These are phyloP conservation scores for Pseudopleuronectes americanus DNA, from an alignment of 2,797 vertebrate genomes.

Conservation along the genomic window DNA sequence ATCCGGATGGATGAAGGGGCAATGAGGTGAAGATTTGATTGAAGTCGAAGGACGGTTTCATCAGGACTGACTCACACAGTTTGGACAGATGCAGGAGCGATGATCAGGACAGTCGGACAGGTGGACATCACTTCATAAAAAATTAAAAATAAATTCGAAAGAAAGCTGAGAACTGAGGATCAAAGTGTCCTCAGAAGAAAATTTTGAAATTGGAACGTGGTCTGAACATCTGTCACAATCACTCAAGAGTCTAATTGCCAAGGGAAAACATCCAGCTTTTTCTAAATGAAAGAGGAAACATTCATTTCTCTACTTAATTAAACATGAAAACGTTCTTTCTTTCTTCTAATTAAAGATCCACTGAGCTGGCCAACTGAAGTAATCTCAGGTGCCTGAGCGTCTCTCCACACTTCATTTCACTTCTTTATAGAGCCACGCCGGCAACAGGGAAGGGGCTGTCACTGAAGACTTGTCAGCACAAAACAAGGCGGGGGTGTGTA, in stretches of 20 bases:
- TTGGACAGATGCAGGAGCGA: constrained; percentile 1
- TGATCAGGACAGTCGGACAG: not conserved
- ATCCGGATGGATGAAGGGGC: not conserved
- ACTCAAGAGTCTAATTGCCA: constrained; percentile 27
- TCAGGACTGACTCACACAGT: not conserved
- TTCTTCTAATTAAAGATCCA: constrained; percentile 67
- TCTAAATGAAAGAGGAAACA: constrained; percentile 49
- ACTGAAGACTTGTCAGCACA: constrained; percentile 45
- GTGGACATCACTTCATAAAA: not conserved
- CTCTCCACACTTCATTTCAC: constrained; percentile 59
- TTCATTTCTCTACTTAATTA: constrained; percentile 60
- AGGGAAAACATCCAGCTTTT: constrained; percentile 38
- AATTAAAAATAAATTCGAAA: no score
- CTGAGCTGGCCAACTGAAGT: constrained; percentile 43
- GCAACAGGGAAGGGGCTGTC: constrained; percentile 40
- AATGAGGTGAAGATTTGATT: constrained; percentile 2
- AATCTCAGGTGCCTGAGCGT: constrained; percentile 57
- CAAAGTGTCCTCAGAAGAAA: constrained; percentile 7
- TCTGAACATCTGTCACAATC: constrained; percentile 43
- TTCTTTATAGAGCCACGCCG: constrained; percentile 35
- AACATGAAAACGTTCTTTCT: constrained; percentile 59
- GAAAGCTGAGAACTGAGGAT: not conserved
- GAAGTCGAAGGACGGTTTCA: not conserved
- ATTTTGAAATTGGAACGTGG: constrained; percentile 33
- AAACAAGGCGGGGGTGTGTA: constrained; percentile 19